These are phyloP conservation scores for Oconnorella tubifera DNA, from an alignment of 2,888 invertebrate genomes.

Conservation along the genomic window DNA sequence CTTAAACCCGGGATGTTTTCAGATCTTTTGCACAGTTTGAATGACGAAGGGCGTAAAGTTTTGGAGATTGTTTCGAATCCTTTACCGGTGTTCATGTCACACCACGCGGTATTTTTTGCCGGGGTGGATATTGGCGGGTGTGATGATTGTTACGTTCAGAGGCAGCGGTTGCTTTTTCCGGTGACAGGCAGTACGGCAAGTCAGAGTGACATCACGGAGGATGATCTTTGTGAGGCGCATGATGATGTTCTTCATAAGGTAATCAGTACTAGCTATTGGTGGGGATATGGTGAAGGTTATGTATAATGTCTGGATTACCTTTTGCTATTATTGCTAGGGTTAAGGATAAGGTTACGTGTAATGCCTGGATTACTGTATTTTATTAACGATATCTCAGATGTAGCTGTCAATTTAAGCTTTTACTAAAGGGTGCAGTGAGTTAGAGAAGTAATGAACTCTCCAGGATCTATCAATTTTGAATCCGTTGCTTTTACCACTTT, in stretches of 20 bases:
- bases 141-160: constrained; percentile 35
- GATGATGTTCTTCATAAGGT: constrained; percentile 39
- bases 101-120: constrained; percentile 39
- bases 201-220: constrained; percentile 17
- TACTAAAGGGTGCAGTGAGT: no score
- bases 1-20: constrained; percentile 36
- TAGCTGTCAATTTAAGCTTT: no score
- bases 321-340: no score
- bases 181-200: constrained; percentile 3
- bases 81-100: constrained; percentile 37
- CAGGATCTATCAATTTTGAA: no score
- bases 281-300: no score
- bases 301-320: no score
- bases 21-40: constrained; percentile 34
- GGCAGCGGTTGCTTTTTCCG: constrained; percentile 24
- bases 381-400: no score
- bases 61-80: constrained; percentile 37
- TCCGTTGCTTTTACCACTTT: background rate
- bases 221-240: constrained; percentile 17
- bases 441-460: no score
- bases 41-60: constrained; percentile 30
- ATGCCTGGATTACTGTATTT: no score
- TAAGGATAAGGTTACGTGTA: no score
- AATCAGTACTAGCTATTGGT: background rate
- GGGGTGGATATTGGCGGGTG: constrained; percentile 38